Conservation (phyloP, 2,888 invertebrate genomes). For the Parasteatoda lunata region DNA sequence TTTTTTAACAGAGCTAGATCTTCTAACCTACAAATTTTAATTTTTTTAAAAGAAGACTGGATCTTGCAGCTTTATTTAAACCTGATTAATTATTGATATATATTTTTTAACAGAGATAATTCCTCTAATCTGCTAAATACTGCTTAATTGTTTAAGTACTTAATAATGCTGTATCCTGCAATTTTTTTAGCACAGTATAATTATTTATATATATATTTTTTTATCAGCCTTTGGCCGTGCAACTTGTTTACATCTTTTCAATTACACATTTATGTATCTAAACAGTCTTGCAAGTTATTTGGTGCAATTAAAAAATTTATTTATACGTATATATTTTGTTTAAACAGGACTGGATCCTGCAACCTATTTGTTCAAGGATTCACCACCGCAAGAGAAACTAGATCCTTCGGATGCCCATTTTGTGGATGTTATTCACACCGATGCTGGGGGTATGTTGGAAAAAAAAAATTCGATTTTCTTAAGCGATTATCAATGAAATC, state of each 20-base stretch:
- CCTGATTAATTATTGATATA: too few relatives aligned
- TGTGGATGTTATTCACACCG: slow-evolving; percentile 62
- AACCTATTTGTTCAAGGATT: slow-evolving; percentile 23
- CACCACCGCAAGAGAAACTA: slow-evolving; percentile 26
- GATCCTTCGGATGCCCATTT: slow-evolving; percentile 46
- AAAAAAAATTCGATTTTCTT: neutral
- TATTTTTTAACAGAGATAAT: too few relatives aligned
- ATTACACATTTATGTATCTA: too few relatives aligned
- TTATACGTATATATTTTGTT: neutral
- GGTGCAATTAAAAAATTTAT: neutral
- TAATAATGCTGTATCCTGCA: neutral
- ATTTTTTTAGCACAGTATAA: neutral
- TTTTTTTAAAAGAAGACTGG: too few relatives aligned
- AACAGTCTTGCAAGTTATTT: neutral
- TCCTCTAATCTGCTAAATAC: too few relatives aligned
- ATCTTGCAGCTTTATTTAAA: too few relatives aligned
- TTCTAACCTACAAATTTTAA: too few relatives aligned
- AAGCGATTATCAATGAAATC: neutral
- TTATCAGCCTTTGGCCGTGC: neutral
- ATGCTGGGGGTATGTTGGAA: slow-evolving; percentile 48
- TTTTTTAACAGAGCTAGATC: too few relatives aligned
- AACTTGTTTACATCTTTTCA: too few relatives aligned
- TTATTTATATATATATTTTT: neutral
- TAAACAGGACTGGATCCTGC: slow-evolving; percentile 58
- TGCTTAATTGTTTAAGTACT: neutral